Evolutionary conservation across 2,888 invertebrate genomes (phyloP).

Genomic region (Periphyllus acericola): DNA sequence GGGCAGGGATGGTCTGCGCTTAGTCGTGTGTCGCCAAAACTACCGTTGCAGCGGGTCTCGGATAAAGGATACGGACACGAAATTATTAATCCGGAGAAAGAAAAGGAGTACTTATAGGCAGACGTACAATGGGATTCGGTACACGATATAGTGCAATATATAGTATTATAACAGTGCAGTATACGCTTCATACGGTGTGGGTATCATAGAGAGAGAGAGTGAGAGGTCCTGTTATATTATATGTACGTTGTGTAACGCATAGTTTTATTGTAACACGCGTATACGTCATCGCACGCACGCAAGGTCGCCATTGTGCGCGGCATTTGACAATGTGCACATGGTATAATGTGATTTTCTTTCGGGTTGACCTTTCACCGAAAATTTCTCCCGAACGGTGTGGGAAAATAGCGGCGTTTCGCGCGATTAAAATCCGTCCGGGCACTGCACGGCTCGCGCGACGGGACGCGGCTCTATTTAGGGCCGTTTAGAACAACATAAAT

Average conservation of each 20-base stretch:
- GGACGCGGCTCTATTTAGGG: constrained; percentile 33
- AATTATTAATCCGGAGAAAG: not conserved
- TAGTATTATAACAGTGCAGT: no score
- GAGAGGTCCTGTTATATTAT: no score
- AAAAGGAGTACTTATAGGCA: not conserved
- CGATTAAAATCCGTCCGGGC: not conserved
- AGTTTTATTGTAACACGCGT: no score
- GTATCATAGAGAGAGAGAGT: no score
- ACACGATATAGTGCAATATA: no score
- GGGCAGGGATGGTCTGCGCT: no score
- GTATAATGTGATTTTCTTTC: not conserved
- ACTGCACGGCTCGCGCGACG: not conserved
- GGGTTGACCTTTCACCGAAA: constrained; percentile 43
- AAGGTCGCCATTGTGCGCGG: not conserved
- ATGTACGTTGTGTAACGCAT: no score
- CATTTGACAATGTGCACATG: no score
- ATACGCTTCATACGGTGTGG: no score
- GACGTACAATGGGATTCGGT: no score
- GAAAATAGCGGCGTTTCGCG: not conserved
- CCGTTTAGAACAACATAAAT: constrained; percentile 37
- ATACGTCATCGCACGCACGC: not conserved
- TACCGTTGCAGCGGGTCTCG: not conserved
- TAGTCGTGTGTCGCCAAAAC: constrained; percentile 17
- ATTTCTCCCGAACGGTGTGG: not conserved
- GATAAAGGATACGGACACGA: not conserved